Evolutionary conservation across 1,140 invertebrate species (phyloP).

Genomic region (Platyura marginata): DNA sequence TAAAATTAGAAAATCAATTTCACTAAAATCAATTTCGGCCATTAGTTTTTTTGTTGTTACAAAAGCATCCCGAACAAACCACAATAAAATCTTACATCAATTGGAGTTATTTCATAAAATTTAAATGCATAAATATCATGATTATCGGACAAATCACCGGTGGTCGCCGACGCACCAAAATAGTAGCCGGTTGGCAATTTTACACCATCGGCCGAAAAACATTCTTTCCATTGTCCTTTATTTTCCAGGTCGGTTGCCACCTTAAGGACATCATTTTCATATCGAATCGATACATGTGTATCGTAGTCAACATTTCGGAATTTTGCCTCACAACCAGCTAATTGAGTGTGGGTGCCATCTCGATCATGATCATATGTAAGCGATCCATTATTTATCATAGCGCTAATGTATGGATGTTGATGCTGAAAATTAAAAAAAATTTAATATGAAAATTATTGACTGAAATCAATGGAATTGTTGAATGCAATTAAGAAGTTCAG

Average conservation of each 20-base stretch:
- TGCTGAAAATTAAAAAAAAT: conserved; percentile 40
- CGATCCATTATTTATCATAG: conserved; percentile 95
- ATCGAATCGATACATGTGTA: conserved; percentile 77
- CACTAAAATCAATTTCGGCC: too few relatives aligned
- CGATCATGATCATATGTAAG: conserved; percentile 93
- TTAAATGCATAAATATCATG: conserved; percentile 89
- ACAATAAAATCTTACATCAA: conserved; percentile 26
- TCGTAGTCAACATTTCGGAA: conserved; percentile 87
- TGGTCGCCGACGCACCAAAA: conserved; percentile 87
- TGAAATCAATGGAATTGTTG: neutral
- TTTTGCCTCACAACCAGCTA: conserved; percentile 85
- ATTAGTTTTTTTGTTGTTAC: too few relatives aligned
- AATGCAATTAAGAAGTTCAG: too few relatives aligned
- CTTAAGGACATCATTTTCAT: conserved; percentile 73
- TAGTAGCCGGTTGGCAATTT: conserved; percentile 88
- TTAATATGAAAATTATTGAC: neutral
- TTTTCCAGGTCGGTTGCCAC: conserved; percentile 84
- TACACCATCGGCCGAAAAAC: conserved; percentile 78
- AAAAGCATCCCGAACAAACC: conserved; percentile 40
- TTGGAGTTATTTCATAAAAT: conserved; percentile 61
- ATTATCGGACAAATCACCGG: conserved; percentile 91
- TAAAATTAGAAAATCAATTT: too few relatives aligned
- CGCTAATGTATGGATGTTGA: conserved; percentile 94
- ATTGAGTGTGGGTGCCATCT: conserved; percentile 94
- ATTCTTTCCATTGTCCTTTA: conserved; percentile 85